Conservation (phyloP, 2,797 vertebrate genomes). For the Ctenopoma multispine region DNA sequence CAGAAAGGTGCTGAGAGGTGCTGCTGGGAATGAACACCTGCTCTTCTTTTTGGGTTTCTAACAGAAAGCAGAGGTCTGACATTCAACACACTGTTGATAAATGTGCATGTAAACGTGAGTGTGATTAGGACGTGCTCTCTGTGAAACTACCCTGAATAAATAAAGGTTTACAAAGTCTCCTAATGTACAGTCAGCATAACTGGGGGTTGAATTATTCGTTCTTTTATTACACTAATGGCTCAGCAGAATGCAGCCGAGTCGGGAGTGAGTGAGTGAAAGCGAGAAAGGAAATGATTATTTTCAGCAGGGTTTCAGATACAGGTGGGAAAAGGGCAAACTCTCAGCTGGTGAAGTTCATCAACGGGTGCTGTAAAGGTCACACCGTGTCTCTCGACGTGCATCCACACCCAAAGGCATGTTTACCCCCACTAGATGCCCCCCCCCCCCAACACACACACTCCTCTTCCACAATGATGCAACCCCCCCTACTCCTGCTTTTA, state of each 20-base stretch:
- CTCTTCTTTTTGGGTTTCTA: background rate
- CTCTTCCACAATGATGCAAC: background rate
- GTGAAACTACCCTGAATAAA: background rate
- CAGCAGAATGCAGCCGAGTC: slow-evolving; percentile 23
- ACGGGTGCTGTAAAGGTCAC: slow-evolving; percentile 77
- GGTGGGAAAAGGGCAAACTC: slow-evolving; percentile 83
- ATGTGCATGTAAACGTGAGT: slow-evolving; percentile 48
- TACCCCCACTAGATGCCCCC: slow-evolving; percentile 54
- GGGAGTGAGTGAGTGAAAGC: background rate
- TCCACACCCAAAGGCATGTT: slow-evolving; percentile 66
- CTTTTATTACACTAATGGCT: slow-evolving; percentile 68
- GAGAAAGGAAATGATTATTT: slow-evolving; percentile 53
- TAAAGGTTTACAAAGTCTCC: slow-evolving; percentile 24
- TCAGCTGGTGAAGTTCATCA: slow-evolving; percentile 81
- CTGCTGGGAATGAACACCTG: background rate
- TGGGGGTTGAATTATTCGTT: slow-evolving; percentile 44
- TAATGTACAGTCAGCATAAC: slow-evolving; percentile 58
- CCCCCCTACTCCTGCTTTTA: slow-evolving; percentile 30
- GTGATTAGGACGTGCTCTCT: background rate
- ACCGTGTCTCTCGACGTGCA: slow-evolving; percentile 62
- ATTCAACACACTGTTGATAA: slow-evolving; percentile 40
- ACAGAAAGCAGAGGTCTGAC: background rate
- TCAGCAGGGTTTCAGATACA: slow-evolving; percentile 63
- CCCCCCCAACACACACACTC: no score
- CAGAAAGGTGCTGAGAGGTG: slow-evolving; percentile 5